These are phyloP conservation scores for Therioaphis trifolii DNA, from an alignment of 2,888 invertebrate genomes.

Conservation along the genomic window DNA sequence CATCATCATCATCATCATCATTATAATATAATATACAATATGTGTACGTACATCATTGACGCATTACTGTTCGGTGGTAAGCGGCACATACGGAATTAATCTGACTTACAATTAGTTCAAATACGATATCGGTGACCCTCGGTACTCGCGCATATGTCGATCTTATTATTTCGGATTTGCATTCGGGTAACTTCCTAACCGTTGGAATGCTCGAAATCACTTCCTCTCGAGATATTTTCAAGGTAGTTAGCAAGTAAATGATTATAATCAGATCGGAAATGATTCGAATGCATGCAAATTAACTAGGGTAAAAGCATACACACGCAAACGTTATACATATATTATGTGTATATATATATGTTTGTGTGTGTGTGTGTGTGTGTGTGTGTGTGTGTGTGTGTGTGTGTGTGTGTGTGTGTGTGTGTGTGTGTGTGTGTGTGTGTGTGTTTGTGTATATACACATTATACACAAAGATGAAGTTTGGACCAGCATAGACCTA, in stretches of 20 bases:
- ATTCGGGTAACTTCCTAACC: conserved; percentile 3
- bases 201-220: background rate
- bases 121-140: conserved; percentile 20
- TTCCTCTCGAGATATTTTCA: conserved; percentile 17
- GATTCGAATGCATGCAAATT: conserved; percentile 31
- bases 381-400: too few species aligned
- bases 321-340: background rate
- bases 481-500: background rate
- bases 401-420: too few species aligned
- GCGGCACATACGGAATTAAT: conserved; percentile 1
- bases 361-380: too few species aligned
- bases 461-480: background rate
- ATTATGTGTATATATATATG: too few species aligned
- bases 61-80: background rate
- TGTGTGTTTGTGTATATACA: too few species aligned
- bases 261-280: conserved; percentile 38
- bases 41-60: background rate
- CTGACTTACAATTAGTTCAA: conserved; percentile 24
- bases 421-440: too few species aligned
- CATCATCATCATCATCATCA: too few species aligned
- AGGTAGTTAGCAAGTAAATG: conserved; percentile 39
- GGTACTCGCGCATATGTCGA: background rate
- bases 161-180: conserved; percentile 36
- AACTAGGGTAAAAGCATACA: background rate
- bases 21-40: too few species aligned